Percentiles rank a stretch among this genome's conserved stretches.
Conservation (phyloP, 1,140 invertebrate species). For the Phymastichus coffea region DNA sequence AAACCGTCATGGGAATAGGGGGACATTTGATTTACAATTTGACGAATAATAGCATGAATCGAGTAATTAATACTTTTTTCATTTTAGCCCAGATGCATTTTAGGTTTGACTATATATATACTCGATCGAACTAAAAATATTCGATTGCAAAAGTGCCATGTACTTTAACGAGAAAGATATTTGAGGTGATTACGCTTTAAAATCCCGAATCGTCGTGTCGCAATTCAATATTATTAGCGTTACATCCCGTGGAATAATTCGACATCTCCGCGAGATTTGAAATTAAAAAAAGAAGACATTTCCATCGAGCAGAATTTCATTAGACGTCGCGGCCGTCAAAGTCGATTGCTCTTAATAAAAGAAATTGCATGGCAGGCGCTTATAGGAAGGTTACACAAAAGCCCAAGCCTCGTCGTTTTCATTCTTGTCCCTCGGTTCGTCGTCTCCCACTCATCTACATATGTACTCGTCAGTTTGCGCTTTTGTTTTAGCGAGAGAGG, state of each 20-base stretch:
- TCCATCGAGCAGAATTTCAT: conserved; percentile 8
- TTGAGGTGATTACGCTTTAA: too few relatives aligned
- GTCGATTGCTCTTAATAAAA: conserved; percentile 26
- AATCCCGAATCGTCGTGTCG: too few relatives aligned
- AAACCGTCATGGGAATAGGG: too few relatives aligned
- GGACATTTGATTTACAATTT: conserved; percentile 18
- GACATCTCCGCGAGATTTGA: neutral
- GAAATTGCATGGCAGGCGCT: conserved; percentile 13
- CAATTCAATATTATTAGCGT: too few relatives aligned
- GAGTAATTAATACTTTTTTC: conserved; percentile 9
- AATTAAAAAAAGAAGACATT: conserved; percentile 18
- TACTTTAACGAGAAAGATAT: too few relatives aligned
- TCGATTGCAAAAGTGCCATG: too few relatives aligned
- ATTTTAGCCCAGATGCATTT: too few relatives aligned
- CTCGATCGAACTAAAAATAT: too few relatives aligned
- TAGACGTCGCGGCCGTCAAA: conserved; percentile 10
- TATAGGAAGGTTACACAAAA: too few relatives aligned
- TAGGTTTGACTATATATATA: too few relatives aligned
- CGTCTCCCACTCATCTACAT: conserved; percentile 60
- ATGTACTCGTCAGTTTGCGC: conserved; percentile 64
- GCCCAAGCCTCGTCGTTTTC: too few relatives aligned
- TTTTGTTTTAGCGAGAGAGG: conserved; percentile 62
- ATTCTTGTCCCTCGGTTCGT: conserved; percentile 25
- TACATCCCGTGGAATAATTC: too few relatives aligned
- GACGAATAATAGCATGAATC: conserved; percentile 5